These are phyloP conservation scores for Nesidiocoris tenuis DNA, from an alignment of 2,888 invertebrate genomes.

Conservation along the genomic window DNA sequence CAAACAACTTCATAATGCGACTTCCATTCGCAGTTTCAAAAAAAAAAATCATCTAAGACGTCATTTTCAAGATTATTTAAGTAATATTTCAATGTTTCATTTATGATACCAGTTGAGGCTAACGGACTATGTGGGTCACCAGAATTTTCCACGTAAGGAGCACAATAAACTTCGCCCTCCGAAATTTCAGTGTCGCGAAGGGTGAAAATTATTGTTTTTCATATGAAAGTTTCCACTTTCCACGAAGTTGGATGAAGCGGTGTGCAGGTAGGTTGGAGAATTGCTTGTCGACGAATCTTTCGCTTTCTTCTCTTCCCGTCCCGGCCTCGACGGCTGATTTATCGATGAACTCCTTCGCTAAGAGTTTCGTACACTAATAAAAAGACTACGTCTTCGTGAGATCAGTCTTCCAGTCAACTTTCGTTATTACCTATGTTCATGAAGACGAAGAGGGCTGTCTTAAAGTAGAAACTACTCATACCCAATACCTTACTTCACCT, in stretches of 20 bases:
- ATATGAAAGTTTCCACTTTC: constrained; percentile 35
- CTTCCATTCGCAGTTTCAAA: too few species aligned
- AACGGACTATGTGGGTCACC: too few species aligned
- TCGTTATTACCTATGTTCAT: constrained; percentile 35
- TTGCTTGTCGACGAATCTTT: constrained; percentile 19
- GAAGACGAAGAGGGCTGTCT: constrained; percentile 10
- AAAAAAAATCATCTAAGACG: too few species aligned
- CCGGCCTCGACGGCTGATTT: constrained; percentile 29
- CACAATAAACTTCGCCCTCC: too few species aligned
- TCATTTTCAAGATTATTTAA: too few species aligned
- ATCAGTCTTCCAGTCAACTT: constrained; percentile 19
- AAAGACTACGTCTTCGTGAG: constrained; percentile 10
- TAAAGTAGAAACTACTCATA: not conserved
- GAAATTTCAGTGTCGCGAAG: not conserved
- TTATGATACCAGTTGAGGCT: too few species aligned
- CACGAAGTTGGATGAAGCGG: too few species aligned
- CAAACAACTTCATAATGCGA: too few species aligned
- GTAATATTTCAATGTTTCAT: too few species aligned
- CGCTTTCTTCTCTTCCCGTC: constrained; percentile 9
- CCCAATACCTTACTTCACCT: not conserved
- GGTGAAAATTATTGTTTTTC: constrained; percentile 40
- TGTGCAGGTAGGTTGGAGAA: constrained; percentile 10
- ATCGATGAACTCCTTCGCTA: constrained; percentile 30
- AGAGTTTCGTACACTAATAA: constrained; percentile 41
- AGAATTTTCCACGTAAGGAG: too few species aligned